phyloP scores from a whole-genome alignment of 2,888 invertebrate genomes.

The Ypsolopha sequella region DNA sequence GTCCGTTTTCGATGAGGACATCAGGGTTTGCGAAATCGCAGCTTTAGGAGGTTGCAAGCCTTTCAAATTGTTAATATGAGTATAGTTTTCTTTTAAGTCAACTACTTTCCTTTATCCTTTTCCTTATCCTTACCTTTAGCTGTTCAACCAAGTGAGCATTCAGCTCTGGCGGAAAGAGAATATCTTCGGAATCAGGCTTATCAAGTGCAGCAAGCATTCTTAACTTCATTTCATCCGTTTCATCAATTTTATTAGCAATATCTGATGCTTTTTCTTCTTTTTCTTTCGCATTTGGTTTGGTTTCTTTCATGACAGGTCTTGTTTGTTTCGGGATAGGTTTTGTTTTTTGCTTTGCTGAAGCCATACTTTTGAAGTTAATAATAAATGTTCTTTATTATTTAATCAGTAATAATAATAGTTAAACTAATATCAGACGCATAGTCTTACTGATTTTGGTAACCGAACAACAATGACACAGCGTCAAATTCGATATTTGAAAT shows the following conservation, averaged over 20 bases:
- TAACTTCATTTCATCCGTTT: conserved; percentile 62
- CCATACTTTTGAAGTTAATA: not conserved
- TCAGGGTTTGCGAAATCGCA: not conserved
- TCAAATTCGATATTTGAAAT: too few species aligned
- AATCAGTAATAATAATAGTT: too few species aligned
- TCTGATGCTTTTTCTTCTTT: conserved; percentile 38
- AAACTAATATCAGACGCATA: too few species aligned
- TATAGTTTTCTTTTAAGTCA: too few species aligned
- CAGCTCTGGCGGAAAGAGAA: conserved; percentile 72
- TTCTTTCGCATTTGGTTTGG: not conserved
- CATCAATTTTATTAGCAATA: conserved; percentile 52
- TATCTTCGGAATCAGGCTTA: conserved; percentile 50
- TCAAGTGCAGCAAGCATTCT: conserved; percentile 51
- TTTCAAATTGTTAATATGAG: not conserved
- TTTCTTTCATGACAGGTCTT: too few species aligned
- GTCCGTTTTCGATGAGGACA: not conserved
- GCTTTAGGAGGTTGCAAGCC: not conserved
- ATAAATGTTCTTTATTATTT: too few species aligned
- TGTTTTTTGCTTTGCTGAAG: not conserved
- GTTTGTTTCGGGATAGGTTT: not conserved
- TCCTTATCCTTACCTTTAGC: conserved; percentile 68
- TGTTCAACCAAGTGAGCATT: conserved; percentile 72
- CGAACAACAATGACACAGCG: too few species aligned
- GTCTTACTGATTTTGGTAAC: too few species aligned
- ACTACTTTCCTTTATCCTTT: conserved; percentile 7